Evolutionary conservation across 2,888 invertebrate genomes (phyloP).

Genomic region (Apantesis nais): DNA sequence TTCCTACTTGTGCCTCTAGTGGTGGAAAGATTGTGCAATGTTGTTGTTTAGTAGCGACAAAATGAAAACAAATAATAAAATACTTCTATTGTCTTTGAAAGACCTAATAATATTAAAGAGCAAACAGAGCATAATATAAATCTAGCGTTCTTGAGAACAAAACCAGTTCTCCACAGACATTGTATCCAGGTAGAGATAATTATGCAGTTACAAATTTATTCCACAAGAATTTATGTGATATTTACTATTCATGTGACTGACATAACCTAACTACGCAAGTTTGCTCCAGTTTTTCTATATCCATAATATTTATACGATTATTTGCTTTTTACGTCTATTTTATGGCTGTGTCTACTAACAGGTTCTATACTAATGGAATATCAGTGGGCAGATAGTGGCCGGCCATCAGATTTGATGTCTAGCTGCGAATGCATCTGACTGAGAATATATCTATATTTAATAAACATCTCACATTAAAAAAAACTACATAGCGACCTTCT

Average conservation of each 20-base stretch:
- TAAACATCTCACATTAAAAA: too few species aligned
- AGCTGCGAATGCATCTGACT: not conserved
- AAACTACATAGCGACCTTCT: too few species aligned
- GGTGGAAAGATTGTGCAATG: not conserved
- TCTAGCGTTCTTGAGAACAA: slow-evolving; percentile 1
- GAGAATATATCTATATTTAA: too few species aligned
- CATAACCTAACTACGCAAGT: not conserved
- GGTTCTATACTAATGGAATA: not conserved
- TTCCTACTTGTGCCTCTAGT: not conserved
- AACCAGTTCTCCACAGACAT: slow-evolving; percentile 5
- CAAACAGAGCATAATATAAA: slow-evolving; percentile 1
- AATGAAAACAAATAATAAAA: not conserved
- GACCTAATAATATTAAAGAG: not conserved
- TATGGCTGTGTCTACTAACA: not conserved
- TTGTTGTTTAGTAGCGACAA: not conserved
- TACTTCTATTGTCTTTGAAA: not conserved
- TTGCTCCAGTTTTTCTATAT: not conserved
- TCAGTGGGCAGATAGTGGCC: too few species aligned
- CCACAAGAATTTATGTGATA: not conserved
- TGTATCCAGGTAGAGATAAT: slow-evolving; percentile 4
- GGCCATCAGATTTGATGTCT: not conserved
- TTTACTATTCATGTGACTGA: not conserved
- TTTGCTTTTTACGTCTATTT: not conserved
- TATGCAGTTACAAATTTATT: slow-evolving; percentile 1
- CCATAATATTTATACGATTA: not conserved